Conservation (phyloP, 2,888 invertebrate genomes). For the Epiblema foenella region DNA sequence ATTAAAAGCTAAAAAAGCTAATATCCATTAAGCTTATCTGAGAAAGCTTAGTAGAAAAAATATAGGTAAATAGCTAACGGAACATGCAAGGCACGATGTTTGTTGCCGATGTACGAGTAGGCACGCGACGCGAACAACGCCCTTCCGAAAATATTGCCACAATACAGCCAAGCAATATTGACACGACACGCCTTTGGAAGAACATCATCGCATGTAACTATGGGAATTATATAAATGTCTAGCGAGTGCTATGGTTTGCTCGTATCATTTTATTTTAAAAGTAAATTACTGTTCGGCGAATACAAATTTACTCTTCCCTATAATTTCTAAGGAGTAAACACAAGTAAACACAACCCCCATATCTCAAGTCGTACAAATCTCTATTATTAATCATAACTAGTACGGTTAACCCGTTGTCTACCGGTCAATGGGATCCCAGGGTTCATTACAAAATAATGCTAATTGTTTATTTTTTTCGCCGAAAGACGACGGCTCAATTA, state of each 20-base stretch:
- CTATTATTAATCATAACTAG: too few species aligned
- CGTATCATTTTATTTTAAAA: neutral
- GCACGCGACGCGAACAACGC: constrained; percentile 73
- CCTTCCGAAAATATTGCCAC: constrained; percentile 25
- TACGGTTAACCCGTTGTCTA: too few species aligned
- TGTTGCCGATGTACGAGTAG: constrained; percentile 58
- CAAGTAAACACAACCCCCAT: too few species aligned
- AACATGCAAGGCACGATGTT: constrained; percentile 51
- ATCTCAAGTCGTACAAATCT: too few species aligned
- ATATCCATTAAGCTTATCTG: constrained; percentile 62
- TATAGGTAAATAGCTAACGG: constrained; percentile 52
- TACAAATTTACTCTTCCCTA: too few species aligned
- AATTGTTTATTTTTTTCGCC: too few species aligned
- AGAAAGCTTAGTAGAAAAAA: constrained; percentile 61
- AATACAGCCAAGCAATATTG: constrained; percentile 22
- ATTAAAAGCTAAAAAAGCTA: constrained; percentile 55
- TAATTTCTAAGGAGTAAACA: too few species aligned
- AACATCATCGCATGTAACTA: constrained; percentile 1
- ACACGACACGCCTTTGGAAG: constrained; percentile 7
- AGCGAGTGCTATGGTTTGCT: neutral
- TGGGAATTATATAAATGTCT: neutral
- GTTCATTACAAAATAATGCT: too few species aligned
- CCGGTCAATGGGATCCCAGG: too few species aligned
- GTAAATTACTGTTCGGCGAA: too few species aligned
- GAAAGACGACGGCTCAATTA: too few species aligned